These are phyloP conservation scores for Cygnus atratus DNA, from an alignment of 2,113 vertebrate genomes.

Conservation along the genomic window DNA sequence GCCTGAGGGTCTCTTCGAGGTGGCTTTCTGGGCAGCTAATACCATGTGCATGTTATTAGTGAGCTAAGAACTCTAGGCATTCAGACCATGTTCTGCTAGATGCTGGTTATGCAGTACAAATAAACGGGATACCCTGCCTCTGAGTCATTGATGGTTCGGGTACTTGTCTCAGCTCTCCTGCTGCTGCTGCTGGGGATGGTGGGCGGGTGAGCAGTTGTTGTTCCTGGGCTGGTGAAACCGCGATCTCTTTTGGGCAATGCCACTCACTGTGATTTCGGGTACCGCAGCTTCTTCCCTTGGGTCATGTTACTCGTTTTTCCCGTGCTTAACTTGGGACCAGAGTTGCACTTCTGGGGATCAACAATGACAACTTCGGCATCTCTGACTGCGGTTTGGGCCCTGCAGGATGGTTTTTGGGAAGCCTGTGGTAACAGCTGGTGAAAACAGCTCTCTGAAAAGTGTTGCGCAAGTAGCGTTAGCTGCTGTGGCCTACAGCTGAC, in stretches of 20 bases:
- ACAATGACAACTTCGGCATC: accelerated
- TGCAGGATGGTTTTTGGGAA: not conserved
- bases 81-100: not conserved
- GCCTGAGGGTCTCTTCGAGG: not conserved
- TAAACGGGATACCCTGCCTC: not conserved
- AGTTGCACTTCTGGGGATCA: not conserved
- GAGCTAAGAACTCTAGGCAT: not conserved
- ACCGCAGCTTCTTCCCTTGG: not conserved
- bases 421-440: not conserved
- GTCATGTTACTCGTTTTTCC: not conserved
- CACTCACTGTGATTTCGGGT: not conserved
- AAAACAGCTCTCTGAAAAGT: not conserved
- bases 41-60: not conserved
- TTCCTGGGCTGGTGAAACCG: not conserved
- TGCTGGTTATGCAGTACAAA: not conserved
- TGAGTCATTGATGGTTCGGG: not conserved
- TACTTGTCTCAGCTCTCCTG: not conserved
- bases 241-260: not conserved
- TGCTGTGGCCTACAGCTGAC: not conserved
- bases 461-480: not conserved
- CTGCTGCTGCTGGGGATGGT: not conserved
- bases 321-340: accelerated
- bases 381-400: not conserved
- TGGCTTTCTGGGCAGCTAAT: not conserved
- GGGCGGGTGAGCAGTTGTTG: not conserved